These are phyloP conservation scores for Babyrousa celebensis DNA, from an alignment of 2,797 vertebrate genomes.

Conservation along the genomic window DNA sequence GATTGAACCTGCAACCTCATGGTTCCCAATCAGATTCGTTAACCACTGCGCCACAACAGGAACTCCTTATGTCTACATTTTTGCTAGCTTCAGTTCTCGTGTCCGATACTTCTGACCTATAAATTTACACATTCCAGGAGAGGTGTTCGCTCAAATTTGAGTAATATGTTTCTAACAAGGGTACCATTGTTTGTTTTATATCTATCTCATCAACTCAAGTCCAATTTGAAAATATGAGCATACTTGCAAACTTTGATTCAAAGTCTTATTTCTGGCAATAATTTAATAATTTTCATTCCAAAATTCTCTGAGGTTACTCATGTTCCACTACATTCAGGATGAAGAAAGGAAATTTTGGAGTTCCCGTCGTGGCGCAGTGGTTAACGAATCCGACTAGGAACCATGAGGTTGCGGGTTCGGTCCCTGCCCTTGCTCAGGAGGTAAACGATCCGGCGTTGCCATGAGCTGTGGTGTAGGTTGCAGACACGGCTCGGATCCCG, in stretches of 20 bases:
- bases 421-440: too few species aligned
- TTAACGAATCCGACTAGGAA: too few species aligned
- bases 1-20: too few species aligned
- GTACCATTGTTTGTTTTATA: background rate
- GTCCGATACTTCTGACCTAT: background rate
- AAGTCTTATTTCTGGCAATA: slow-evolving; percentile 33
- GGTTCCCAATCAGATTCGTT: too few species aligned
- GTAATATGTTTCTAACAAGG: background rate
- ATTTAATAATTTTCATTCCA: background rate
- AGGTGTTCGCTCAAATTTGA: background rate
- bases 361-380: too few species aligned
- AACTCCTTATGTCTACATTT: background rate
- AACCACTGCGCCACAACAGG: too few species aligned
- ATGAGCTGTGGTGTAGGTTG: too few species aligned
- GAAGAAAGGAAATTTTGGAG: background rate
- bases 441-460: too few species aligned
- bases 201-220: background rate
- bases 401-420: too few species aligned
- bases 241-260: background rate
- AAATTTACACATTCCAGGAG: background rate
- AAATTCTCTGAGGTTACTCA: background rate
- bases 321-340: background rate
- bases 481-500: too few species aligned
- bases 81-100: background rate
- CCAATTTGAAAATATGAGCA: background rate